phyloP scores from a whole-genome alignment of 2,113 vertebrate species.

The Pseudopipra pipra region DNA sequence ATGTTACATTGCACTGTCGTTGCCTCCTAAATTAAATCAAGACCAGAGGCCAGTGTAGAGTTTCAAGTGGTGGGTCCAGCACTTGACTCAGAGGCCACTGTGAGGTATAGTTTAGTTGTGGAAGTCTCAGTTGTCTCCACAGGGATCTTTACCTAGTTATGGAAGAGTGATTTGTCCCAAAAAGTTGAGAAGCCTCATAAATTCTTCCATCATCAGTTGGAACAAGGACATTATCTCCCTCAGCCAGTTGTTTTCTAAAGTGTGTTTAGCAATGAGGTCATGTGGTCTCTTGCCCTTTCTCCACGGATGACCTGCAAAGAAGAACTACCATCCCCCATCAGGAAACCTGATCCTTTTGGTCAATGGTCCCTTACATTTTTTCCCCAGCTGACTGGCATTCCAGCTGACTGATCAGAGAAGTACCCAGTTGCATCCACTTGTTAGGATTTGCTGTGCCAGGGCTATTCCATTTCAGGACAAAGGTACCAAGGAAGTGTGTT shows the following conservation, averaged over 20 bases:
- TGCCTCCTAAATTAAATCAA: neutral
- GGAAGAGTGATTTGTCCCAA: neutral
- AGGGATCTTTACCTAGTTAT: neutral
- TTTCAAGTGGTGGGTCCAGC: neutral
- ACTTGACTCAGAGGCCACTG: neutral
- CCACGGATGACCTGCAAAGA: neutral
- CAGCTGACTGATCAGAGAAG: neutral
- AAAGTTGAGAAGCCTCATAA: neutral
- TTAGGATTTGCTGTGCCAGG: neutral
- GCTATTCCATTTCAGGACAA: neutral
- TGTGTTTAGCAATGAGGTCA: neutral
- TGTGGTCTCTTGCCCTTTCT: constrained; percentile 9
- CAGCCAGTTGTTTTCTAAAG: neutral
- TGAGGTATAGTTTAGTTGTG: neutral
- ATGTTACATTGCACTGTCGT: neutral
- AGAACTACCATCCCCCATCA: neutral
- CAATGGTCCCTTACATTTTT: constrained; percentile 29
- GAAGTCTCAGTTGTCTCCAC: neutral
- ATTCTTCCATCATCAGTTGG: neutral
- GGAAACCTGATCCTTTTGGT: constrained; percentile 8
- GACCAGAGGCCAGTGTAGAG: neutral
- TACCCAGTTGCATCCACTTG: neutral
- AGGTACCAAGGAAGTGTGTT: neutral
- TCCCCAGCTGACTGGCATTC: constrained; percentile 11
- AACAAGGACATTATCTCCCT: neutral